phyloP scores from a whole-genome alignment of 2,797 vertebrate species.

The Mycteria americana region DNA sequence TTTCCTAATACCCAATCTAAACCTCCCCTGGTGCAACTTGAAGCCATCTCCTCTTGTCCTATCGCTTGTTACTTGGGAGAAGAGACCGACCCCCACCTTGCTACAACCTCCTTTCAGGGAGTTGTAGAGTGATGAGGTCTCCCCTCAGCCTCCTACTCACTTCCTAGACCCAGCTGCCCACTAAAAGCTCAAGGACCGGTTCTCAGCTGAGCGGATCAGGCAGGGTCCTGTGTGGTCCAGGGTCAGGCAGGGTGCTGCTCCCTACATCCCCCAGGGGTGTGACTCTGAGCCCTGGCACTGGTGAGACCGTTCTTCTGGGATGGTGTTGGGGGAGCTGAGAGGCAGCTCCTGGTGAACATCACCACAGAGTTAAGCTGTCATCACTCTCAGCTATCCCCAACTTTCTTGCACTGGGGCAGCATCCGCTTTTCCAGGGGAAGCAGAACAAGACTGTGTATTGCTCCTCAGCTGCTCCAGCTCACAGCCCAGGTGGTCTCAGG shows the following conservation, averaged over 20 bases:
- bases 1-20: background rate
- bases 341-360: background rate
- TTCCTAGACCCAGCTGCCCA: background rate
- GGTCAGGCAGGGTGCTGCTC: background rate
- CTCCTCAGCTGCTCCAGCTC: background rate
- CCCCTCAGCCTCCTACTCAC: background rate
- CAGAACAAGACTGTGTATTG: background rate
- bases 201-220: background rate
- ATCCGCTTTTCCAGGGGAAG: background rate
- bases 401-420: background rate
- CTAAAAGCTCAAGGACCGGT: background rate
- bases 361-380: background rate
- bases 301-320: background rate
- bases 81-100: too few species aligned
- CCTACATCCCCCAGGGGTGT: background rate
- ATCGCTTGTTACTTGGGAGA: too few species aligned
- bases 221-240: background rate
- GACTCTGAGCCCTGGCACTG: rapidly evolving
- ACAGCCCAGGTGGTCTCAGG: background rate
- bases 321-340: background rate
- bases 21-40: background rate
- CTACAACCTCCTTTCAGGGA: too few species aligned
- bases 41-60: background rate
- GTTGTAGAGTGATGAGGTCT: background rate
- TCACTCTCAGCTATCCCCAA: background rate